phyloP scores from a whole-genome alignment of 2,888 invertebrate genomes.

The Pachydiplax longipennis region DNA sequence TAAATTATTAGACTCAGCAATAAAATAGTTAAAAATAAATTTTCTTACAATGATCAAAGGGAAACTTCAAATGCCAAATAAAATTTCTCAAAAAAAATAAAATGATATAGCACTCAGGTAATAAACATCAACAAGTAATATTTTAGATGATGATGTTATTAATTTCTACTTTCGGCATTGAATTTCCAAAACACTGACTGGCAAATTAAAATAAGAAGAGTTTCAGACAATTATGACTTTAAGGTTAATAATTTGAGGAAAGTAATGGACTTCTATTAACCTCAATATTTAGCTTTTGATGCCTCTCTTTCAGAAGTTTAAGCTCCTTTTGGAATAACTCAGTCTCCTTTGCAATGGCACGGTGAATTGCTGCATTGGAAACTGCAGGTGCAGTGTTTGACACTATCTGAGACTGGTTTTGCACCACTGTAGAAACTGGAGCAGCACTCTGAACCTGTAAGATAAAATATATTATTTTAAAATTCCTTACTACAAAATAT shows the following conservation, averaged over 20 bases:
- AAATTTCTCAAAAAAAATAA: too few species aligned
- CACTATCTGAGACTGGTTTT: not conserved
- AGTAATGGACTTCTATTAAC: not conserved
- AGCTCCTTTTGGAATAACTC: slow-evolving; percentile 11
- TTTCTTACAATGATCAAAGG: too few species aligned
- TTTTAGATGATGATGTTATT: too few species aligned
- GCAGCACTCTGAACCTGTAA: not conserved
- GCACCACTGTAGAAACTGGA: not conserved
- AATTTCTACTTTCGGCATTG: too few species aligned
- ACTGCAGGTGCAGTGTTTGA: not conserved
- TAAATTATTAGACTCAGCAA: too few species aligned
- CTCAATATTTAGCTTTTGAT: slow-evolving; percentile 28
- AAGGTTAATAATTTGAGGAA: not conserved
- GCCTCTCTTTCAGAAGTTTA: not conserved
- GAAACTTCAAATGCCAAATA: too few species aligned
- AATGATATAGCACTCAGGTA: too few species aligned
- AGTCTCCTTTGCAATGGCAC: not conserved
- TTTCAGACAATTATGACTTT: not conserved
- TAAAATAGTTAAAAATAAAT: too few species aligned
- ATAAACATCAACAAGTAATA: too few species aligned
- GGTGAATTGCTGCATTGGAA: not conserved
- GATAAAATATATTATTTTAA: not conserved
- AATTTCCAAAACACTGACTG: too few species aligned
- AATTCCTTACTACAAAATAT: not conserved
- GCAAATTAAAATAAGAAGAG: too few species aligned